Conservation (phyloP, 2,113 vertebrate genomes). For the Ranitomeya variabilis region DNA sequence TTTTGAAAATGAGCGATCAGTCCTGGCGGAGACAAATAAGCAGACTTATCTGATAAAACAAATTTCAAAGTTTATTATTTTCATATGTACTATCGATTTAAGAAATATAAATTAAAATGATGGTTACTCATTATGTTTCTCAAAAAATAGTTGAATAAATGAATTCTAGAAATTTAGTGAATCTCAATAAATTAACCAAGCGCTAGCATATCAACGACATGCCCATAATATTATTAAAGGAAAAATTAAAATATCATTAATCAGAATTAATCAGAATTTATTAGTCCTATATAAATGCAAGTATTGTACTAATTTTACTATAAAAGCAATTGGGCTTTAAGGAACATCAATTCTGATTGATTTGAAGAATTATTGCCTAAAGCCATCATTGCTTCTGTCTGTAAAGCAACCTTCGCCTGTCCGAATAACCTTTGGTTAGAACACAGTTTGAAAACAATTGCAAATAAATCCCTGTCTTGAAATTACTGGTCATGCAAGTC, state of each 20-base stretch:
- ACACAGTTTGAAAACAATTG: conserved; percentile 56
- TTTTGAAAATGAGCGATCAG: too few species aligned
- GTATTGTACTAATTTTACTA: conserved; percentile 61
- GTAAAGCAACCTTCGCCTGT: conserved; percentile 58
- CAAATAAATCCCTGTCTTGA: conserved; percentile 53
- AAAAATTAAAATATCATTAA: too few species aligned
- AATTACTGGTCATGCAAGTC: conserved; percentile 56
- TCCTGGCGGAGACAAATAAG: too few species aligned
- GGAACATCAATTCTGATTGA: conserved; percentile 53
- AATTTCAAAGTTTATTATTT: too few species aligned
- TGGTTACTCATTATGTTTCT: too few species aligned
- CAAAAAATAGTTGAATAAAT: too few species aligned
- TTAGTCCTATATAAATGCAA: conserved; percentile 58
- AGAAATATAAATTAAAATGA: too few species aligned
- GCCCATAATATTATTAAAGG: conserved; percentile 6
- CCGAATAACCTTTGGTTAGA: conserved; percentile 36
- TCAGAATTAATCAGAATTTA: background rate
- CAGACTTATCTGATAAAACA: too few species aligned
- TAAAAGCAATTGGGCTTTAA: conserved; percentile 57
- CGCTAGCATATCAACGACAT: conserved; percentile 58
- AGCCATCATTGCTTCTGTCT: conserved; percentile 50
- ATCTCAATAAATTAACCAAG: conserved; percentile 57
- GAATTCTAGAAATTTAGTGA: too few species aligned
- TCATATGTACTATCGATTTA: too few species aligned
- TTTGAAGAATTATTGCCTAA: conserved; percentile 30